Conservation (phyloP, 2,113 vertebrate species). For the Coregonus clupeaformis region DNA sequence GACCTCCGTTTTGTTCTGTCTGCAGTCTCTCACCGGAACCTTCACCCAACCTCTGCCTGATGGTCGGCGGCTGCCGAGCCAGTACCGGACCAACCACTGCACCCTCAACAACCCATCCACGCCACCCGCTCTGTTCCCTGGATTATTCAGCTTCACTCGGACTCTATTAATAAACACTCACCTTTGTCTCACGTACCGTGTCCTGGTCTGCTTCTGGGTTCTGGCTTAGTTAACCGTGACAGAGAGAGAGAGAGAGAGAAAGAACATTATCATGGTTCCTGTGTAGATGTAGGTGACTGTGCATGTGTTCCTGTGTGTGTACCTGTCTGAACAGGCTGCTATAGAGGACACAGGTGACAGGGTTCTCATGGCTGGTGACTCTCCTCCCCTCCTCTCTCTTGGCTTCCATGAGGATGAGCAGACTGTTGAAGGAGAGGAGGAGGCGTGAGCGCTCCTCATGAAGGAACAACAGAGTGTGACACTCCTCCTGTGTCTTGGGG, state of each 20-base stretch:
- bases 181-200: no score
- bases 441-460: conserved; percentile 31
- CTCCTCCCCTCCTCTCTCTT: conserved; percentile 20
- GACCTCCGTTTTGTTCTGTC: no score
- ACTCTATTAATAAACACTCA: no score
- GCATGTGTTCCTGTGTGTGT: neutral
- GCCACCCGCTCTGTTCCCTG: no score
- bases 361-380: conserved; percentile 68
- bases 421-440: conserved; percentile 48
- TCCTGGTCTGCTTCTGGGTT: no score
- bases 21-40: no score
- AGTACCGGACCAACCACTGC: no score
- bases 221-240: no score
- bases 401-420: conserved; percentile 32
- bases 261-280: neutral
- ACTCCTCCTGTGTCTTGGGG: conserved; percentile 34
- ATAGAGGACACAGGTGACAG: conserved; percentile 74
- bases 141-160: no score
- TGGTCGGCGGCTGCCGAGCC: no score
- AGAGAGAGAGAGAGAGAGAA: neutral
- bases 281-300: neutral
- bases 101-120: no score
- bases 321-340: conserved; percentile 71
- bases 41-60: no score
- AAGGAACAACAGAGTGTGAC: conserved; percentile 33